Evolutionary conservation across 2,888 invertebrate species (phyloP).

Genomic region (Strigamia maritima): DNA sequence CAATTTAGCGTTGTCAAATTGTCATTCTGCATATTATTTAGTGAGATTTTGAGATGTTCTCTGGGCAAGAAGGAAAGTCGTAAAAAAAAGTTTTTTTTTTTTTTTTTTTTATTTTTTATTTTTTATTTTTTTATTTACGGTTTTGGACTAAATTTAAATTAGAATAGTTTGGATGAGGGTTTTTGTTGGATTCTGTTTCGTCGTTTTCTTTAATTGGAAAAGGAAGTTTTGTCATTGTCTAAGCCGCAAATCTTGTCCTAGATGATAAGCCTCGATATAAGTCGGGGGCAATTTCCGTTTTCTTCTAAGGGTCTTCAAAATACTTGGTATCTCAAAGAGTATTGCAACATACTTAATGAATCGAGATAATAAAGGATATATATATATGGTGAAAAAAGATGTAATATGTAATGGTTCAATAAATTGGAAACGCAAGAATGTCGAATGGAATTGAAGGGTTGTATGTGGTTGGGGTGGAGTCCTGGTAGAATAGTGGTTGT

Average conservation of each 20-base stretch:
- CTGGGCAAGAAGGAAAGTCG: background rate
- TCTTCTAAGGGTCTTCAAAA: background rate
- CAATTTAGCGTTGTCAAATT: background rate
- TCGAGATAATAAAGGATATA: background rate
- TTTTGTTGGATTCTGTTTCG: background rate
- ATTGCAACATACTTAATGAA: background rate
- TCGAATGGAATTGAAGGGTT: no score
- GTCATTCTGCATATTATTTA: background rate
- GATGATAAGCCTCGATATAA: conserved; percentile 13
- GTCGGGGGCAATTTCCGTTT: conserved; percentile 22
- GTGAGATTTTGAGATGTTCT: background rate
- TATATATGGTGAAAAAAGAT: no score
- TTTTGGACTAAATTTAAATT: background rate
- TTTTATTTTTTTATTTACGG: no score
- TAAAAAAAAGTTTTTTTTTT: background rate
- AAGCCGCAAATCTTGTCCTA: conserved; percentile 27
- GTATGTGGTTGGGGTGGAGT: no score
- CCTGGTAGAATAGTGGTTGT: no score
- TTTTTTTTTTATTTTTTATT: no score
- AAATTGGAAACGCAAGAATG: no score
- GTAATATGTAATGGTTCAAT: no score
- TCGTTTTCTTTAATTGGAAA: conserved; percentile 29
- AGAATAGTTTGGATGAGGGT: background rate
- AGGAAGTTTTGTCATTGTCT: conserved; percentile 11
- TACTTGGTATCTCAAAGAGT: background rate